Evolutionary conservation across 1,140 invertebrate species (phyloP).

Genomic region (Rhynchophorus ferrugineus): DNA sequence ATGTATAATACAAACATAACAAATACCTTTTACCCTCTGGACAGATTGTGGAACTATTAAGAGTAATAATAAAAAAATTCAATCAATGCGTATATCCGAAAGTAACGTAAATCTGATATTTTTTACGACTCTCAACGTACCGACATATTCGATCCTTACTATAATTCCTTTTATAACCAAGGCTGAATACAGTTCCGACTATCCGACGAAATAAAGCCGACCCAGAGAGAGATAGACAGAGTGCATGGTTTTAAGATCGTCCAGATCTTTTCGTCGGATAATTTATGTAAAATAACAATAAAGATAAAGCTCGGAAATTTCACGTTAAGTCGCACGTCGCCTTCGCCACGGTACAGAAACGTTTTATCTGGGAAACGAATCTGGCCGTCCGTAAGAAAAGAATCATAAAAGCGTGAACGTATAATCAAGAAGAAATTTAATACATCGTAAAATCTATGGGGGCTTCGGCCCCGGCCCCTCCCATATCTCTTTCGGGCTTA

Average conservation of each 20-base stretch:
- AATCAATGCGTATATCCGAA: no score
- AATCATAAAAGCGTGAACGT: slow-evolving; percentile 30
- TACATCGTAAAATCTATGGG: slow-evolving; percentile 28
- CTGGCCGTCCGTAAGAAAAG: slow-evolving; percentile 21
- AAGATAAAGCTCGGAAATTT: slow-evolving; percentile 24
- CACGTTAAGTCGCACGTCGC: slow-evolving; percentile 21
- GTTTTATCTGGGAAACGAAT: slow-evolving; percentile 30
- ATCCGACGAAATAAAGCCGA: slow-evolving; percentile 4
- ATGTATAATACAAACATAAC: no score
- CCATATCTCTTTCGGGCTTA: slow-evolving; percentile 28
- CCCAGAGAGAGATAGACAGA: no score
- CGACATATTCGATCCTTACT: no score
- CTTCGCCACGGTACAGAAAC: slow-evolving; percentile 21
- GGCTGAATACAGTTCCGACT: no score
- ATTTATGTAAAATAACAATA: slow-evolving; percentile 27
- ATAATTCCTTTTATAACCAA: no score
- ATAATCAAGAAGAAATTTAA: slow-evolving; percentile 31
- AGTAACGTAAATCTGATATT: no score
- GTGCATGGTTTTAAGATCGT: slow-evolving; percentile 14
- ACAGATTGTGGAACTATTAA: no score
- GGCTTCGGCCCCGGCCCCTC: slow-evolving; percentile 23
- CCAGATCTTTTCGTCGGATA: slow-evolving; percentile 18
- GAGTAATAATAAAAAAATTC: no score
- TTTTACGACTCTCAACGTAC: no score
- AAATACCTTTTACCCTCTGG: no score